Evolutionary conservation across 2,113 vertebrate genomes (phyloP), one percentile per base, ranked within the genome.

Genomic region (Peromyscus californicus): DNA sequence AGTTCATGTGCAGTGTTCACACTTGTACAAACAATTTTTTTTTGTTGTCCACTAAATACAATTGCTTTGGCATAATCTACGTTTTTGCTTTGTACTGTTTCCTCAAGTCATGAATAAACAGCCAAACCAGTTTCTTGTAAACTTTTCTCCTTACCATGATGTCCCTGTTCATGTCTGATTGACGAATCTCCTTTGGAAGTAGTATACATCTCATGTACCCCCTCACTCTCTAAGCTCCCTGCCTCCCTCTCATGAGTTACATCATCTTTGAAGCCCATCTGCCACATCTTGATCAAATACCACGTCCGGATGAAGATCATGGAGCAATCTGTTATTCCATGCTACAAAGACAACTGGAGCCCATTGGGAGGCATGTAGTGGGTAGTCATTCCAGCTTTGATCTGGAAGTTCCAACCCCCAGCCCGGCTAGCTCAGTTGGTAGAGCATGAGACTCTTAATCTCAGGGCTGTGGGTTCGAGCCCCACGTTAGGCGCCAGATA

Each of bases 381-480:
- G 45, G 45, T 48, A 48, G 45, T 7, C 45, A 48, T 48, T 48
- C 45, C 45, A 48, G 45, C 45, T 48, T 48, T 48, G 45, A 48
- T 48, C 45, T 48, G 45, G 45, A 48, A 48, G 45, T 48, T 48
- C 45, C 45, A 48, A 48, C 45, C 45, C 45, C 45, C 0, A 8
- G 72, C 61, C 39, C 59, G 26, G 83, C 63, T 86, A 86, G 99
- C 99, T 99, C 99, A 99, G 99, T 99, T 98, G 98, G 99, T 99
- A 99, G 99, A 99, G 99, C 99, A 99, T 99, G 99, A 99, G 99
- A 99, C 99, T 99, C 99, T 99, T 99, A 99, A 99, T 99, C 99
- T 99, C 99, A 99, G 99, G 99, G 99, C 99, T 98, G 98, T 99
- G 99, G 99, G 99, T 99, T 99, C 98, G 98, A 99, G 99, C 99